Conservation (phyloP, 64 coral and sea anemone genomes). For the Actinia tenebrosa region DNA sequence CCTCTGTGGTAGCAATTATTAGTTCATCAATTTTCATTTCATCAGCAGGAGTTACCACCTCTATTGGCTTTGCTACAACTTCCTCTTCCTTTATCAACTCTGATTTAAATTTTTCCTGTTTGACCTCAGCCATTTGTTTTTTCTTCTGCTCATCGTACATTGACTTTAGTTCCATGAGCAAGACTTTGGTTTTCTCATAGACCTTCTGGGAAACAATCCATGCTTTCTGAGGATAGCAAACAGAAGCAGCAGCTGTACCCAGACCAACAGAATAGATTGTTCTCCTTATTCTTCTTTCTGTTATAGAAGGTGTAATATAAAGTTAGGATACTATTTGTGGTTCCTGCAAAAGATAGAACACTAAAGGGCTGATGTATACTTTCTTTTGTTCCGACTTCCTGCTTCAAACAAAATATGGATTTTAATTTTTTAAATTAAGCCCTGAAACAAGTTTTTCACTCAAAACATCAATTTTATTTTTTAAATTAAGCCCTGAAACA, state of each 20-base stretch:
- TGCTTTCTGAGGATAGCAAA: conserved; percentile 80
- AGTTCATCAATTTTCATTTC: conserved; percentile 23
- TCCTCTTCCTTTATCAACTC: neutral
- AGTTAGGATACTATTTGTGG: neutral
- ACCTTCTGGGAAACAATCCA: conserved; percentile 47
- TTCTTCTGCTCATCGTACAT: conserved; percentile 11
- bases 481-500: too few species aligned
- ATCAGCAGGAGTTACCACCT: neutral
- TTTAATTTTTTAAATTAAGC: too few species aligned
- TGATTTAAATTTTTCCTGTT: neutral
- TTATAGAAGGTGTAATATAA: neutral
- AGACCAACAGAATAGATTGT: conserved; percentile 68
- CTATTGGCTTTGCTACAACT: neutral
- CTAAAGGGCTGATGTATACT: too few species aligned
- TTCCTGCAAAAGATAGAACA: too few species aligned
- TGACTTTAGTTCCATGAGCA: conserved; percentile 10
- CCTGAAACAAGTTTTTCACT: too few species aligned
- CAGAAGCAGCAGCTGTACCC: conserved; percentile 55
- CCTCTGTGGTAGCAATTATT: neutral
- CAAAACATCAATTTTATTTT: too few species aligned
- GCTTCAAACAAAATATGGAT: too few species aligned
- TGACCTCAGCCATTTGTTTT: neutral
- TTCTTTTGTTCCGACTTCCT: too few species aligned
- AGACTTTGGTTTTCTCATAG: conserved; percentile 49
- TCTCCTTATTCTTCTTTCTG: conserved; percentile 79